A percentile compares a stretch with the other conserved stretches of the same genome.
These are phyloP conservation scores for Caenorhabditis sulstoni DNA, from an alignment of 2,888 invertebrate species.

Conservation along the genomic window DNA sequence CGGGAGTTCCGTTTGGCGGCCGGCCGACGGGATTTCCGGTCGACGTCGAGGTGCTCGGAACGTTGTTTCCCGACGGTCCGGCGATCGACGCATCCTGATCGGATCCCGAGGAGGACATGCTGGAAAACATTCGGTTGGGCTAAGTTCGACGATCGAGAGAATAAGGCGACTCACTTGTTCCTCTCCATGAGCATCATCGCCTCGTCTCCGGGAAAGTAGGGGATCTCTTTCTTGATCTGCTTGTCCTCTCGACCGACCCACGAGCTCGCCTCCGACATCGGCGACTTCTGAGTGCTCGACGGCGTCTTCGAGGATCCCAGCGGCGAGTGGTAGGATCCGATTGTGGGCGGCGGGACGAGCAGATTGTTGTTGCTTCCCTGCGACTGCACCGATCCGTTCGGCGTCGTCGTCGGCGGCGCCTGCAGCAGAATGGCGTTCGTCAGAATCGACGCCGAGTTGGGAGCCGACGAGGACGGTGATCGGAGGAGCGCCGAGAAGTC, in stretches of 20 bases:
- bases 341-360: conserved; percentile 52
- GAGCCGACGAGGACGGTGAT: conserved; percentile 69
- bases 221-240: conserved; percentile 53
- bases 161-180: conserved; percentile 15
- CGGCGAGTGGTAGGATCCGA: conserved; percentile 64
- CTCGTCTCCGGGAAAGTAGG: conserved; percentile 40
- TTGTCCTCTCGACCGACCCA: conserved; percentile 30
- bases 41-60: conserved; percentile 16
- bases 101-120: conserved; percentile 50
- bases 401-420: conserved; percentile 53
- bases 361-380: conserved; percentile 23
- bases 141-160: background rate
- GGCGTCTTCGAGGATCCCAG: conserved; percentile 26
- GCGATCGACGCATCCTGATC: conserved; percentile 41
- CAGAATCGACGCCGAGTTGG: conserved; percentile 70
- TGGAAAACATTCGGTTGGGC: conserved; percentile 22
- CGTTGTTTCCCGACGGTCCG: conserved; percentile 26
- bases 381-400: background rate
- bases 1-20: conserved; percentile 59
- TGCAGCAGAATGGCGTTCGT: conserved; percentile 37
- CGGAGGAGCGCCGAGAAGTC: conserved; percentile 62
- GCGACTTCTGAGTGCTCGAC: conserved; percentile 49
- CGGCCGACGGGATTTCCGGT: conserved; percentile 57
- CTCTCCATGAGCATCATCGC: conserved; percentile 57
- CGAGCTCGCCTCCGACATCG: conserved; percentile 4